Conservation (phyloP, 2,797 vertebrate genomes). For the Eulemur mongoz region DNA sequence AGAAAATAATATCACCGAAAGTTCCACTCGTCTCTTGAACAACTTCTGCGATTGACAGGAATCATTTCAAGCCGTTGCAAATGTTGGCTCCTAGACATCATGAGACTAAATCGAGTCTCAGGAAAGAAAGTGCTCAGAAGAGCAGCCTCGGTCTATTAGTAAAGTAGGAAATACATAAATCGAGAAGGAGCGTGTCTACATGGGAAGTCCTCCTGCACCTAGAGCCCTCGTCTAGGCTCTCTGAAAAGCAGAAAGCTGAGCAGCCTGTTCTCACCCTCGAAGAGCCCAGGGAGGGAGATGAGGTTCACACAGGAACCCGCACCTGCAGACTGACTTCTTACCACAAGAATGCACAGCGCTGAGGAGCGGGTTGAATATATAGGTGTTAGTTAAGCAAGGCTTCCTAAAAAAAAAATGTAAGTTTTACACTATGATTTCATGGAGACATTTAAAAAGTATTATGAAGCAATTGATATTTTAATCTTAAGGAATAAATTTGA, state of each 20-base stretch:
- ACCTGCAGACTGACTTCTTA: background rate
- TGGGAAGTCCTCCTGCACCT: background rate
- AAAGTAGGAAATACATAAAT: background rate
- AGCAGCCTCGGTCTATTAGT: background rate
- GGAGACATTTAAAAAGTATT: background rate
- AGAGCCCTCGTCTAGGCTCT: background rate
- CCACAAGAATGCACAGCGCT: background rate
- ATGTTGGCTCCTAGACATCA: conserved; percentile 19
- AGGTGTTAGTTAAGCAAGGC: no score
- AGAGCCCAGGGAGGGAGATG: background rate
- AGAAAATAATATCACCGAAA: conserved; percentile 50
- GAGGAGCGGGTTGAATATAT: background rate
- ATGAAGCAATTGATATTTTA: background rate
- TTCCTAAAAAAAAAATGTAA: background rate
- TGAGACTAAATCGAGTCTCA: background rate
- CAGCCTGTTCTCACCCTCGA: no score
- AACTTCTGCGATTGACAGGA: background rate
- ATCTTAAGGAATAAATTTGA: background rate
- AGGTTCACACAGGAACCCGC: rapidly evolving
- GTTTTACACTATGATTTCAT: background rate
- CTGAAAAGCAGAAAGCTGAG: background rate
- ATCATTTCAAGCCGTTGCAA: conserved; percentile 53
- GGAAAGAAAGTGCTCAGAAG: background rate
- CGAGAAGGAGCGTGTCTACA: background rate
- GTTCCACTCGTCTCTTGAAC: conserved; percentile 54